Conservation (phyloP, 2,888 invertebrate genomes). For the Agonopterix alstromeriana region DNA sequence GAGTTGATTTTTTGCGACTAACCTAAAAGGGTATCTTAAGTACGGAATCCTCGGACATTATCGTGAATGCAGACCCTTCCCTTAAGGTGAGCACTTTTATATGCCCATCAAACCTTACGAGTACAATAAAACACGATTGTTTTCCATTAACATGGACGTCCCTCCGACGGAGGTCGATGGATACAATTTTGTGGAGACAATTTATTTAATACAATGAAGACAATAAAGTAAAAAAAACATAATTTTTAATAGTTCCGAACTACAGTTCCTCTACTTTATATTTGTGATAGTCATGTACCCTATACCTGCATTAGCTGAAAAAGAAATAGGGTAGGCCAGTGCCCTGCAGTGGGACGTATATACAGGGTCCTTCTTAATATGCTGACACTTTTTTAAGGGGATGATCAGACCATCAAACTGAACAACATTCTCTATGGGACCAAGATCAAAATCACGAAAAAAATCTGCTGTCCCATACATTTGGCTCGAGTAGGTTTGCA, state of each 20-base stretch:
- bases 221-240: neutral
- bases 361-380: too few species aligned
- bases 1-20: conserved; percentile 57
- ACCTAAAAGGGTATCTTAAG: conserved; percentile 61
- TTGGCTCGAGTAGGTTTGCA: too few species aligned
- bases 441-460: too few species aligned
- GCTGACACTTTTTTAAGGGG: too few species aligned
- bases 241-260: neutral
- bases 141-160: conserved; percentile 66
- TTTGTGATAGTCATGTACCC: too few species aligned
- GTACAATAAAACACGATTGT: conserved; percentile 74
- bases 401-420: too few species aligned
- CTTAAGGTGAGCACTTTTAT: conserved; percentile 70
- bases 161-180: conserved; percentile 10
- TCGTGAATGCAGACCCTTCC: conserved; percentile 60
- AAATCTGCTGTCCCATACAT: too few species aligned
- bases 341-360: too few species aligned
- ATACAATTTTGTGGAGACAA: conserved; percentile 2
- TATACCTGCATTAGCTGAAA: too few species aligned
- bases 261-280: neutral
- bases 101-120: conserved; percentile 70
- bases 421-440: too few species aligned
- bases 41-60: conserved; percentile 61
- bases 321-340: too few species aligned
- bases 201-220: neutral